phyloP scores from a whole-genome alignment of 2,888 invertebrate species.

The Coelinius sp. region DNA sequence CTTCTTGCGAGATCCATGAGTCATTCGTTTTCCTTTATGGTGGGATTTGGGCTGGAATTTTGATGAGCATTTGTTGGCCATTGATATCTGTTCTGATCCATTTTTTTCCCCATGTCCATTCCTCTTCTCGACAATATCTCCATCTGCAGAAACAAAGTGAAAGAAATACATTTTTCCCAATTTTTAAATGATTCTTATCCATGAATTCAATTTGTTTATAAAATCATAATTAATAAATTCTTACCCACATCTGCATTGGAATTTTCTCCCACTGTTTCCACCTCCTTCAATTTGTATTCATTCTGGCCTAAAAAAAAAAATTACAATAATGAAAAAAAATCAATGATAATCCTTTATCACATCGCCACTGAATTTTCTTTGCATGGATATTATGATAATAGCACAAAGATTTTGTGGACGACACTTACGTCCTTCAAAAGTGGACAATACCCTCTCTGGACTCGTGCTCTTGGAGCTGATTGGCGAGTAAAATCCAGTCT shows the following conservation, averaged over 20 bases:
- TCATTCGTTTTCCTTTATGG: constrained; percentile 23
- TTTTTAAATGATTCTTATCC: background rate
- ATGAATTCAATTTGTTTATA: background rate
- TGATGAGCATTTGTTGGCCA: constrained; percentile 2
- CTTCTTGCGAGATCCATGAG: constrained; percentile 27
- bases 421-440: constrained; percentile 28
- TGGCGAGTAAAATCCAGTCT: constrained; percentile 60
- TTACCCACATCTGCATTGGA: background rate
- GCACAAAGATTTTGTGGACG: background rate
- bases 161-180: background rate
- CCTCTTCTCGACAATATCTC: background rate
- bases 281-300: background rate
- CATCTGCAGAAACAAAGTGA: constrained; percentile 2
- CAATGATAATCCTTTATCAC: background rate
- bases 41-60: background rate
- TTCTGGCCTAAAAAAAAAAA: background rate
- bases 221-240: background rate
- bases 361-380: background rate
- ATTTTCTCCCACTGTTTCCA: background rate
- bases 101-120: constrained; percentile 1
- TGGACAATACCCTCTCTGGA: constrained; percentile 48
- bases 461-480: constrained; percentile 61
- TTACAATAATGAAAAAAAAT: background rate
- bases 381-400: background rate
- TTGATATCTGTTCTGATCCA: background rate